These are phyloP conservation scores for Dallia pectoralis DNA, from an alignment of 2,797 vertebrate species.

Conservation along the genomic window DNA sequence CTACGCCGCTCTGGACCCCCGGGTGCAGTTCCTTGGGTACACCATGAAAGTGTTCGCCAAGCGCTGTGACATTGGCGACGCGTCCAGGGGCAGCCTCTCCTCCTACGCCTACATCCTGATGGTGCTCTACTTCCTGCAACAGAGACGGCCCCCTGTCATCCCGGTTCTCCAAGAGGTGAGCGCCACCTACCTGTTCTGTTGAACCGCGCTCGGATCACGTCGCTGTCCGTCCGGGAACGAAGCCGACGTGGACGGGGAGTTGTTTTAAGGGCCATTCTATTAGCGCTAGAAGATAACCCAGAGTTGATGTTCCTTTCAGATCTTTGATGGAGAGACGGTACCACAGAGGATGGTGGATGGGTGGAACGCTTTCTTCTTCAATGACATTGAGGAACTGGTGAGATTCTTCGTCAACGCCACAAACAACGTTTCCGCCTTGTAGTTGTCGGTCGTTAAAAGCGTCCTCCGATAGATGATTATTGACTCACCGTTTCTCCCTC, in stretches of 20 bases:
- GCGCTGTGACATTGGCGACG: conserved; percentile 98
- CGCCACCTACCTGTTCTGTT: not conserved
- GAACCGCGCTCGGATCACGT: not conserved
- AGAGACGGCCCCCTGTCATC: conserved; percentile 93
- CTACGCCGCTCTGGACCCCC: conserved; percentile 92
- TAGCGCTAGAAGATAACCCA: not conserved
- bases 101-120: conserved; percentile 99
- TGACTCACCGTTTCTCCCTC: not conserved
- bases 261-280: not conserved
- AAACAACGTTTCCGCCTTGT: too few species aligned
- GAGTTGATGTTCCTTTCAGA: conserved; percentile 66
- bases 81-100: conserved; percentile 95
- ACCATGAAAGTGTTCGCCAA: conserved; percentile 99
- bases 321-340: conserved; percentile 87
- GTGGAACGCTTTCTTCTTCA: conserved; percentile 97
- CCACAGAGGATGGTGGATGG: conserved; percentile 97
- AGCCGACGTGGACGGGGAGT: not conserved
- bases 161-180: conserved; percentile 96
- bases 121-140: conserved; percentile 98
- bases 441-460: too few species aligned
- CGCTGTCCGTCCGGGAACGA: not conserved
- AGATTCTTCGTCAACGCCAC: conserved; percentile 42
- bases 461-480: too few species aligned
- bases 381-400: conserved; percentile 91
- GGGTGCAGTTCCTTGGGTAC: conserved; percentile 94